Percentiles rank a stretch among this genome's conserved stretches.
These are phyloP conservation scores for Chouioia cunea DNA, from an alignment of 2,888 invertebrate genomes.

Conservation along the genomic window DNA sequence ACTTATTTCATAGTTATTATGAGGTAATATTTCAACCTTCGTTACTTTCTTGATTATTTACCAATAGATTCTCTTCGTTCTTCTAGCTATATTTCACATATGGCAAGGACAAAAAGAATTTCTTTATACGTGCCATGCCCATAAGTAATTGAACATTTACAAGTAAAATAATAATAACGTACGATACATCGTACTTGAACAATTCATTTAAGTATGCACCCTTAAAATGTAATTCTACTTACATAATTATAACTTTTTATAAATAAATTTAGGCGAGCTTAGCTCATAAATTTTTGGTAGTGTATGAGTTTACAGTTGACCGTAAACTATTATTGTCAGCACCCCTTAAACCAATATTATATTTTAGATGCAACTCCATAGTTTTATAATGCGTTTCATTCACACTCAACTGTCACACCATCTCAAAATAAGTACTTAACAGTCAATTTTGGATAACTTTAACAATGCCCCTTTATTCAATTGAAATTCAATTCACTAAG, in stretches of 20 bases:
- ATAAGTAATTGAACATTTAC: constrained; percentile 34
- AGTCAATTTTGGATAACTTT: constrained; percentile 57
- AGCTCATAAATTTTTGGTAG: constrained; percentile 30
- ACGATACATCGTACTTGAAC: constrained; percentile 27
- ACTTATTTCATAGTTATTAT: constrained; percentile 29
- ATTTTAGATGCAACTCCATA: constrained; percentile 2
- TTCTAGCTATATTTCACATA: constrained; percentile 15
- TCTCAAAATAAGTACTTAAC: constrained; percentile 46
- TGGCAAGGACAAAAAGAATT: constrained; percentile 24
- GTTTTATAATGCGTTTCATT: constrained; percentile 16
- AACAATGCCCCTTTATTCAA: constrained; percentile 65
- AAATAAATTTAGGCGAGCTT: constrained; percentile 26
- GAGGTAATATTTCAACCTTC: constrained; percentile 2
- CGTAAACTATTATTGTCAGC: constrained; percentile 46
- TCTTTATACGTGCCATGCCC: constrained; percentile 8
- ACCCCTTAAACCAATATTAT: constrained; percentile 41
- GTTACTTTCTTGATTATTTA: constrained; percentile 35
- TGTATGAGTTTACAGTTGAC: background rate
- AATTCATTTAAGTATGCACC: constrained; percentile 41
- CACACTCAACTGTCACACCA: constrained; percentile 36
- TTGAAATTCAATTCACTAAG: constrained; percentile 5
- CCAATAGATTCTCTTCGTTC: background rate
- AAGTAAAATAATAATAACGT: constrained; percentile 18
- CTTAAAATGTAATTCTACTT: constrained; percentile 15
- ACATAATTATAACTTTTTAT: constrained; percentile 11